Percentiles rank a stretch among this genome's conserved stretches.
Evolutionary conservation across 2,113 vertebrate species (phyloP).

Genomic region (Dermatemys mawii): DNA sequence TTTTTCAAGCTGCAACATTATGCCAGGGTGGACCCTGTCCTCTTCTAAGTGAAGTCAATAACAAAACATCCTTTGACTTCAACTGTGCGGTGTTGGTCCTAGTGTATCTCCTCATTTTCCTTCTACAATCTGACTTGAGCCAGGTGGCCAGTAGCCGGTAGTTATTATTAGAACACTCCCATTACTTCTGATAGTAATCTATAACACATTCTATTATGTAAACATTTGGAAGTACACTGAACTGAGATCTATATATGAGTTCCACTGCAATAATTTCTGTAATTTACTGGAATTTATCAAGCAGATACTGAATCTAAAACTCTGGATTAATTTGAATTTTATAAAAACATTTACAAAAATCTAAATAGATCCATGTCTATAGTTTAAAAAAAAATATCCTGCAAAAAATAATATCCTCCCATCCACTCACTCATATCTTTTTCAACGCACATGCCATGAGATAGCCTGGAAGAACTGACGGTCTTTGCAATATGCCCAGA

Average conservation of each 20-base stretch:
- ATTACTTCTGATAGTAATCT: not conserved
- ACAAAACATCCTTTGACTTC: not conserved
- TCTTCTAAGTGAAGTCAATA: not conserved
- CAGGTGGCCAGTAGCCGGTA: not conserved
- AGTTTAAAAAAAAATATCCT: not conserved
- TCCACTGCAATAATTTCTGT: conserved; percentile 19
- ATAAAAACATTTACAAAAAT: not conserved
- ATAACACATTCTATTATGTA: not conserved
- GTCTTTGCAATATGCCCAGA: not conserved
- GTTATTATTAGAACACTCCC: not conserved
- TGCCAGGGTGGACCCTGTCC: not conserved
- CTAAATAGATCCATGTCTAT: not conserved
- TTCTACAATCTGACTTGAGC: not conserved
- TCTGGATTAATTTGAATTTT: conserved; percentile 25
- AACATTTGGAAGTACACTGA: conserved; percentile 25
- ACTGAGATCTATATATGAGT: conserved; percentile 3
- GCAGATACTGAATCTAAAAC: not conserved
- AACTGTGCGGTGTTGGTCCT: not conserved
- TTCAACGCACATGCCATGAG: not conserved
- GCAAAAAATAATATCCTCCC: not conserved
- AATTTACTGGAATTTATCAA: not conserved
- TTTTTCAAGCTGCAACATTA: not conserved
- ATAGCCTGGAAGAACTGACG: not conserved
- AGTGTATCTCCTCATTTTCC: not conserved
- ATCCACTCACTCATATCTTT: not conserved